Base-by-base conservation (phyloP, 1,140 invertebrate genomes). In the Drosophila kikkawai region DNA sequence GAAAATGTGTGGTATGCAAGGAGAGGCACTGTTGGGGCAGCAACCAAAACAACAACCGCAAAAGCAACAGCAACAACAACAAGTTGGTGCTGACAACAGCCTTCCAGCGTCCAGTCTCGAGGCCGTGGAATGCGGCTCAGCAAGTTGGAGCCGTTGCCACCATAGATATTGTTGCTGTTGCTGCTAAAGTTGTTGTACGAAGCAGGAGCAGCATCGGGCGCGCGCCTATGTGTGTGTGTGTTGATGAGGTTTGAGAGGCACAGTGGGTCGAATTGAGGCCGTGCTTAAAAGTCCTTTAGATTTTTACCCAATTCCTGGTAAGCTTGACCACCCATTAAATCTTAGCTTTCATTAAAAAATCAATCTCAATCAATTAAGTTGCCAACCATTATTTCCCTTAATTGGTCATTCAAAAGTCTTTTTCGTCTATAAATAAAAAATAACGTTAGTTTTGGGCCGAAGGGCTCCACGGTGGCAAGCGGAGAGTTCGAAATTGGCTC, bases 51-150 rank as follows among this genome's bases (percentile, higher is more conserved):
- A 63, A 55, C 59, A 65, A 41, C 11, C 56, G 13, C 51, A 37
- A 22, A 59, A 47, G 12, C 42, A 44, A 47, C 22, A 58, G 17
- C 45, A 57, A 9, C 15, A 63, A 71, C 50, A 61, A 53, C 48
- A 59, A 59, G 39, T 37, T 44, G 56, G 26, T 34, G 58, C 51
- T 19, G 44, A 51, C 67, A 41, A 74, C 66, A 60, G 50, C 71
- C 68, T 73, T 75, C 56, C 81, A 73, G 81, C 55, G 76, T 66
- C 48, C 48, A 64, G 55, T 47, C 22, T 17, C 22, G 47, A 59
- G 70, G 76, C 70, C 41, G 78, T 84, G 84, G 84, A 88, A 88
- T 88, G 84, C 66, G 85, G 84, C 84, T 73, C 64, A 69, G 75
- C 84, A 80, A 90, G 74, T 88, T 87, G 69, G 44, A 55, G 84